Evolutionary conservation across 2,797 vertebrate genomes (phyloP).

Genomic region (Gymnoscopelus microlampas): DNA sequence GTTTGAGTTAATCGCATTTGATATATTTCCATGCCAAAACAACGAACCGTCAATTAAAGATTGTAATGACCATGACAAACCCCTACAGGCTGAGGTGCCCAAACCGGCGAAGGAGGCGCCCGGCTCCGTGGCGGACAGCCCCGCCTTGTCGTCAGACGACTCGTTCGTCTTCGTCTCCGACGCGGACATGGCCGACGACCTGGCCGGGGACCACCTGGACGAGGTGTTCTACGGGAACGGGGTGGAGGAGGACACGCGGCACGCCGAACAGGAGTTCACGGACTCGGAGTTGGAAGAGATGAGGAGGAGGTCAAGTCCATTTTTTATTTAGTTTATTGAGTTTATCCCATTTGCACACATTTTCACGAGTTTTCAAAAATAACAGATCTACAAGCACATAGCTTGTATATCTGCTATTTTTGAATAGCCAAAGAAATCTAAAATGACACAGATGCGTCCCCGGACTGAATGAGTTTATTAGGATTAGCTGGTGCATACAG

Average conservation of each 20-base stretch:
- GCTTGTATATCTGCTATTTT: no score
- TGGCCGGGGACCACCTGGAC: constrained; percentile 82
- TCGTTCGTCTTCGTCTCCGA: constrained; percentile 82
- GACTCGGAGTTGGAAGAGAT: constrained; percentile 31
- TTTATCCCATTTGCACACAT: no score
- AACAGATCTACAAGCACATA: no score
- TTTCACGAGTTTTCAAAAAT: no score
- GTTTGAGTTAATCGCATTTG: no score
- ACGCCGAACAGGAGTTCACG: constrained; percentile 18
- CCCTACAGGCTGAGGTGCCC: constrained; percentile 40
- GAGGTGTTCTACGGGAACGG: constrained; percentile 89
- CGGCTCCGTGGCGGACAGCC: constrained; percentile 17
- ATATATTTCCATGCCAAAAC: no score
- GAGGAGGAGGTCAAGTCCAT: constrained; percentile 43
- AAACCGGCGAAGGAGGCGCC: constrained; percentile 31
- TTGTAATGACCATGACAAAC: constrained; percentile 3
- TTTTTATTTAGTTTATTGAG: no score
- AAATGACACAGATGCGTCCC: no score
- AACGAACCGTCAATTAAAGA: no score
- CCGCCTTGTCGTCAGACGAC: constrained; percentile 59
- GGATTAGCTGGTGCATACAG: no score
- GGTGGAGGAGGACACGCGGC: background rate
- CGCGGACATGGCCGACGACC: constrained; percentile 69
- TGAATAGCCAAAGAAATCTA: no score
- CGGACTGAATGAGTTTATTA: no score